Evolutionary conservation across 2,797 vertebrate genomes (phyloP), one percentile per base, ranked within the genome.

Genomic region (Acipenser oxyrinchus): DNA sequence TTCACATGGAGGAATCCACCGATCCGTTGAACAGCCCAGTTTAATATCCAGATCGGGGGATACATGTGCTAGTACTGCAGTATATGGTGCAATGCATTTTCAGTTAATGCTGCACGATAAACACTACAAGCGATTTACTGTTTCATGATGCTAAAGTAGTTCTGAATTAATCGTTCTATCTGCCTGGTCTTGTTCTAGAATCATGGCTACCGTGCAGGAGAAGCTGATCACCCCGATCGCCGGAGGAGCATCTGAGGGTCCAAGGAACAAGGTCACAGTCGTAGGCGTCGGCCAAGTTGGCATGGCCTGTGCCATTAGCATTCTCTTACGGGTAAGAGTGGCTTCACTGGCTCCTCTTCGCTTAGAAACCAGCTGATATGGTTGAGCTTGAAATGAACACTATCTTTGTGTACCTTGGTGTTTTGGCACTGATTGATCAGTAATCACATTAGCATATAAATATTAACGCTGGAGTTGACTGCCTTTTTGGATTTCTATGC

Each of bases 231-330:
- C 83, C 7, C 74, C 90, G 0, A 6, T 94, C 50, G 78, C 84
- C 0, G 71, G 77, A 1, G 78, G 59, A 1, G 55, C 86, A 0
- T 0, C 76, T 1, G 63, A 79, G 0, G 15, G 69, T 1, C 93
- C 96, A 4, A 91, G 83, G 80, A 98, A 89, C 84, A 99, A 98
- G 83, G 89, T 99, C 76, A 95, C 95, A 0, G 74, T 99, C 13
- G 95, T 99, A 3, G 96, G 95, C 0, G 95, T 95, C 15, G 96
- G 96, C 4, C 92, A 93, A 79, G 96, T 99, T 60, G 96, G 96
- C 63, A 98, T 98, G 96, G 96, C 96, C 0, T 89, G 91, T 51
- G 95, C 96, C 0, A 69, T 96, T 80, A 98, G 96, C 82, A 78
- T 99, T 85, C 89, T 99, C 65, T 85, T 83, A 62, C 87, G 89